Evolutionary conservation across 2,113 vertebrate species (phyloP).

Genomic region (Tyrannus savana): DNA sequence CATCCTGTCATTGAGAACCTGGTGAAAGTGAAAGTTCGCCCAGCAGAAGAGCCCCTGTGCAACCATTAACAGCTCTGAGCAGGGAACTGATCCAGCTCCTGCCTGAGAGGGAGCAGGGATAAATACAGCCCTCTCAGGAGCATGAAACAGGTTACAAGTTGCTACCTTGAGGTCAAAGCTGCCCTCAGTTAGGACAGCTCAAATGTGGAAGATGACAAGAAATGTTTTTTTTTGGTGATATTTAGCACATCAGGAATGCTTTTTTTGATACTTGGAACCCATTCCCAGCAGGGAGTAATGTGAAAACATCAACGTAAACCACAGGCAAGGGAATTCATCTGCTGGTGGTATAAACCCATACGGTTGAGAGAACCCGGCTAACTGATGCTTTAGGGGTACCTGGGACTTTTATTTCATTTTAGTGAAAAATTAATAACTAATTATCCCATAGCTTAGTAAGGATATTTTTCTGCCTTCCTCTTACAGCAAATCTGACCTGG

Average conservation of each 20-base stretch:
- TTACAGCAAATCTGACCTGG: neutral
- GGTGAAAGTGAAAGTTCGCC: neutral
- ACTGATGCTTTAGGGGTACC: neutral
- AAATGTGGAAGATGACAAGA: neutral
- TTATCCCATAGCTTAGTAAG: neutral
- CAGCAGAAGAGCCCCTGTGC: neutral
- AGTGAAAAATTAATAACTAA: neutral
- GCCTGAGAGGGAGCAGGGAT: neutral
- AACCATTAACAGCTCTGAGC: neutral
- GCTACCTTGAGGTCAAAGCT: neutral
- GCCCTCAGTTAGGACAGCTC: neutral
- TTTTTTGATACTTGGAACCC: neutral
- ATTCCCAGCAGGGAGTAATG: neutral
- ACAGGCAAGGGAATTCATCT: neutral
- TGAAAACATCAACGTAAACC: neutral
- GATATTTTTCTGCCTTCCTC: neutral
- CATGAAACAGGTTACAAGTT: neutral
- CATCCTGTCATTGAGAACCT: slow-evolving; percentile 56
- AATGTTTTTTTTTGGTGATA: neutral
- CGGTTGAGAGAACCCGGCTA: accelerated
- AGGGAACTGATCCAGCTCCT: neutral
- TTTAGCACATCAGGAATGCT: neutral
- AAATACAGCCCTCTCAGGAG: neutral
- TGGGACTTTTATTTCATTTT: neutral
- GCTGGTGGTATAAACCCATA: neutral